Evolutionary conservation across 2,888 invertebrate species (phyloP).

Genomic region (Norana najaformis): DNA sequence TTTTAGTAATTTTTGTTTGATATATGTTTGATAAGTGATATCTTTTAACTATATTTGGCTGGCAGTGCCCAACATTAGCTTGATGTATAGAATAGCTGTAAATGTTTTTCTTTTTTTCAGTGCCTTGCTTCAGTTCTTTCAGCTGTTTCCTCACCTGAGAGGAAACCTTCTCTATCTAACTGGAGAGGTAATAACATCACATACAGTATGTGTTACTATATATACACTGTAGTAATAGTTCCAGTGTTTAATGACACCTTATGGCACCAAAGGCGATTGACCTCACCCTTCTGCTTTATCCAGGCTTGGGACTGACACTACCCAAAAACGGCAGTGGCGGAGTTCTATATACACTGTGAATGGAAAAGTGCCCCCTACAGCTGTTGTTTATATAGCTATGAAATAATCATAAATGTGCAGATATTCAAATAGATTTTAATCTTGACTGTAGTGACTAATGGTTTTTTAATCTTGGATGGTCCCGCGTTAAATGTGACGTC

Average conservation of each 20-base stretch:
- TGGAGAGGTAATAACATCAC: constrained; percentile 69
- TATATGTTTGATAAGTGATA: not conserved
- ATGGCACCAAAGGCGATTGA: no score
- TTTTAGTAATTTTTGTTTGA: not conserved
- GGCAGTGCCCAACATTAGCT: not conserved
- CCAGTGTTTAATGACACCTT: not conserved
- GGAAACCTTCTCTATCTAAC: constrained; percentile 80
- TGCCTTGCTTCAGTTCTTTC: constrained; percentile 74
- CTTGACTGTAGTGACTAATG: no score
- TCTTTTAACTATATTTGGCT: not conserved
- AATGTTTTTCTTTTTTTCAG: constrained; percentile 41
- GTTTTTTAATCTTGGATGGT: no score
- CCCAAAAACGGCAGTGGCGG: no score
- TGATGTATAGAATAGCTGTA: not conserved
- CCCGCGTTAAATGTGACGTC: no score
- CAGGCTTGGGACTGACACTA: no score
- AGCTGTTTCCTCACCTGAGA: constrained; percentile 77
- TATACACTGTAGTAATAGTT: not conserved
- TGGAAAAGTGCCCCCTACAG: no score
- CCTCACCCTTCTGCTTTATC: no score
- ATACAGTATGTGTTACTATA: not conserved
- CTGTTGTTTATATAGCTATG: no score
- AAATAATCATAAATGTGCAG: no score
- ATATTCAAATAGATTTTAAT: no score
- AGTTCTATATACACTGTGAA: no score